These are phyloP conservation scores for Boloria selene DNA, from an alignment of 2,888 invertebrate species.

Conservation along the genomic window DNA sequence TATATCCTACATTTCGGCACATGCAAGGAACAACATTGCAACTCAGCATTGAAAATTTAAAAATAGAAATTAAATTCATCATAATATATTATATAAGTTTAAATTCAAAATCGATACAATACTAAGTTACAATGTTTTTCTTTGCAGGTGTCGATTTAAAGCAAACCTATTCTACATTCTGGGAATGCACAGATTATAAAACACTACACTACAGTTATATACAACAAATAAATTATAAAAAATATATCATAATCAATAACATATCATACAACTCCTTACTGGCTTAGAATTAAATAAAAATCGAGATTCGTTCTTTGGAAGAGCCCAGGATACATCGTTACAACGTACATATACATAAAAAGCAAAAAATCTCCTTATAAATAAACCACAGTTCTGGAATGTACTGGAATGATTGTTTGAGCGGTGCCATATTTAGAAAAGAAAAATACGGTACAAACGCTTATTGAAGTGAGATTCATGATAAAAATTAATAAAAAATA, in stretches of 20 bases:
- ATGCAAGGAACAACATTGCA: too few species aligned
- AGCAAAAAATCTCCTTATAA: constrained; percentile 6
- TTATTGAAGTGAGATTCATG: not conserved
- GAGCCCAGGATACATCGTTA: constrained; percentile 34
- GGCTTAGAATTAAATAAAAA: constrained; percentile 44
- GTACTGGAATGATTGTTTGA: constrained; percentile 15
- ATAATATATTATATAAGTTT: not conserved
- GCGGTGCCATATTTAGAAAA: not conserved
- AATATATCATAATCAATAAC: constrained; percentile 55
- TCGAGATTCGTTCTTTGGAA: constrained; percentile 57
- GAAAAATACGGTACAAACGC: not conserved
- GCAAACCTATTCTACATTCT: constrained; percentile 71
- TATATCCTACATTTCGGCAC: constrained; percentile 46
- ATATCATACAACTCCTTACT: constrained; percentile 42
- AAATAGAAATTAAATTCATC: too few species aligned
- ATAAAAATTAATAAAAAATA: not conserved
- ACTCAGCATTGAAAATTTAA: too few species aligned
- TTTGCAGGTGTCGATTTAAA: constrained; percentile 47
- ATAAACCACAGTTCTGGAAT: constrained; percentile 25
- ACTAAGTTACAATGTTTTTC: too few species aligned
- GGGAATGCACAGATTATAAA: constrained; percentile 65
- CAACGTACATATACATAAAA: constrained; percentile 15
- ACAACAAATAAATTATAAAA: constrained; percentile 64
- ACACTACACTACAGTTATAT: constrained; percentile 56
- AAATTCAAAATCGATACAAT: constrained; percentile 31